Evolutionary conservation across 1,140 invertebrate species (phyloP).

Genomic region (Solen grandis): DNA sequence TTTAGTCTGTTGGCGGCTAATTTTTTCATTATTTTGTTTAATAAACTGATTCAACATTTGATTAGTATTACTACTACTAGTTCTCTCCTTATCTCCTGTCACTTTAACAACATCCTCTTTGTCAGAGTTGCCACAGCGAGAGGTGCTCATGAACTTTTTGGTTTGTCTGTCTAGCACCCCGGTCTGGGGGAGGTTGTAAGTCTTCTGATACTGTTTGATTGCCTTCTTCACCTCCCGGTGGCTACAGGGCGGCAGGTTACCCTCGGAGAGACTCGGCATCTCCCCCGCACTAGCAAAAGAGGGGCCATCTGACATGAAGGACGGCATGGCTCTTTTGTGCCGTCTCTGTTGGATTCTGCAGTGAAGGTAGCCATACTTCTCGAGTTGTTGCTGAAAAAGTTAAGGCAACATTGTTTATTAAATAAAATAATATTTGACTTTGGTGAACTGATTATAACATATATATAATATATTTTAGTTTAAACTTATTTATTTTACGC

Average conservation of each 20-base stretch:
- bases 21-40: conserved; percentile 29
- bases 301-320: conserved; percentile 25
- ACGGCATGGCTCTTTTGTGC: conserved; percentile 28
- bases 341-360: conserved; percentile 35
- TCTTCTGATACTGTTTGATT: conserved; percentile 77
- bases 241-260: conserved; percentile 60
- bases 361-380: conserved; percentile 54
- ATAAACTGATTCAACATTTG: conserved; percentile 1
- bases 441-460: too few relatives aligned
- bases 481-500: too few relatives aligned
- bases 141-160: conserved; percentile 77
- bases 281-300: not conserved
- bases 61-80: not conserved
- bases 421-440: too few relatives aligned
- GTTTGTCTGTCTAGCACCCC: conserved; percentile 78
- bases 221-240: conserved; percentile 68
- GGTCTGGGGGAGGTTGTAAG: conserved; percentile 78
- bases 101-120: conserved; percentile 60
- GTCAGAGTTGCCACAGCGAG: conserved; percentile 80
- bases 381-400: conserved; percentile 51
- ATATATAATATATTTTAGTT: too few relatives aligned
- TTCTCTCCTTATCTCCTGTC: not conserved
- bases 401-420: too few relatives aligned
- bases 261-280: not conserved
- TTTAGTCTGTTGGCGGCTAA: not conserved